Evolutionary conservation across 2,888 invertebrate species (phyloP).

Genomic region (Mycogona germanica): DNA sequence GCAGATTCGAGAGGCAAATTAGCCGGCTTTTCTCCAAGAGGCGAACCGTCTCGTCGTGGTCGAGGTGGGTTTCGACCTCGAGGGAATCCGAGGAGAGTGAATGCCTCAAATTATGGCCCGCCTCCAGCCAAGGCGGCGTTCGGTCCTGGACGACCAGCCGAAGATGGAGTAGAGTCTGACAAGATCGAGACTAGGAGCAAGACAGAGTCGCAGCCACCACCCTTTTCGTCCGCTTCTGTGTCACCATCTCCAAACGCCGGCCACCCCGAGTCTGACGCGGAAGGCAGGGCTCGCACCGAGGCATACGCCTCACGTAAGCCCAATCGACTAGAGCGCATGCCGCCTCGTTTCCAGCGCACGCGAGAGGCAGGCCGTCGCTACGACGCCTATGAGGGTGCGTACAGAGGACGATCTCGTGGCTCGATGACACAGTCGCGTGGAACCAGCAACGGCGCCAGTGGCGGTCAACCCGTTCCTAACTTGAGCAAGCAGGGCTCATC

Average conservation of each 20-base stretch:
- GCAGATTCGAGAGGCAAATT: constrained; percentile 13
- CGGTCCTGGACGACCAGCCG: constrained; percentile 27
- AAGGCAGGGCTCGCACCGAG: background rate
- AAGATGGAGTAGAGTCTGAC: constrained; percentile 49
- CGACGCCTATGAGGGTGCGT: constrained; percentile 30
- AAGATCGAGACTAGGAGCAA: constrained; percentile 62
- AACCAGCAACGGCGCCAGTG: constrained; percentile 18
- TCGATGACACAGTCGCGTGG: constrained; percentile 23
- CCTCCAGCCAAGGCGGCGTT: constrained; percentile 68
- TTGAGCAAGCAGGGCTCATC: constrained; percentile 19
- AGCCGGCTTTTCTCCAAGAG: constrained; percentile 71
- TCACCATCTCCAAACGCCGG: too few species aligned
- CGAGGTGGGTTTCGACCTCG: constrained; percentile 47
- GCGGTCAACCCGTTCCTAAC: constrained; percentile 18
- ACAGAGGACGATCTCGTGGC: constrained; percentile 17
- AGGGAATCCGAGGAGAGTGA: constrained; percentile 29
- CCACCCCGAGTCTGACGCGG: background rate
- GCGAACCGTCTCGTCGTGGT: constrained; percentile 78
- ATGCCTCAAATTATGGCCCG: constrained; percentile 57
- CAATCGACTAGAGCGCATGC: constrained; percentile 23
- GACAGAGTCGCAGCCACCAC: constrained; percentile 36
- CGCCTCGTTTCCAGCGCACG: constrained; percentile 24
- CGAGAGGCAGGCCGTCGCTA: constrained; percentile 27
- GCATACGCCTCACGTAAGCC: constrained; percentile 11
- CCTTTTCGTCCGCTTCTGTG: too few species aligned